A percentile compares a stretch with the other conserved stretches of the same genome.
phyloP scores from a whole-genome alignment of 2,113 vertebrate genomes.

The Electrona antarctica region DNA sequence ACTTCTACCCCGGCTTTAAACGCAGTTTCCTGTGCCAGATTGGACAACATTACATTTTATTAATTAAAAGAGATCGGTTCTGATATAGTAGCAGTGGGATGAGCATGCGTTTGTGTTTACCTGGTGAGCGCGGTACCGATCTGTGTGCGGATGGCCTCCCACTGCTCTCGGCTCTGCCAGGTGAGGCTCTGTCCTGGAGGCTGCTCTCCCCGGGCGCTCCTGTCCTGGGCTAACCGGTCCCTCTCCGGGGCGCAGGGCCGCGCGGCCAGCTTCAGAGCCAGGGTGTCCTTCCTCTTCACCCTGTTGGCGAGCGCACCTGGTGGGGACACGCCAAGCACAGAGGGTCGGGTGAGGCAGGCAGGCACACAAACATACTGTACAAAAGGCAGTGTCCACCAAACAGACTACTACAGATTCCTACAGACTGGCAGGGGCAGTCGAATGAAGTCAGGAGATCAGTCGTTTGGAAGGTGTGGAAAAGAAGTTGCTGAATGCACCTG shows the following conservation, averaged over 20 bases:
- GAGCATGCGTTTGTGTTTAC: conserved; percentile 60
- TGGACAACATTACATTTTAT: too few relatives aligned
- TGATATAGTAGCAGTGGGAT: too few relatives aligned
- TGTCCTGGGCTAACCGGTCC: conserved; percentile 65
- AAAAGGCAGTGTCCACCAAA: not conserved
- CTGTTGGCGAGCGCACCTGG: conserved; percentile 90
- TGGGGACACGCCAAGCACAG: conserved; percentile 21
- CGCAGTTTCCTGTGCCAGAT: too few relatives aligned
- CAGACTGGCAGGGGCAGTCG: too few relatives aligned
- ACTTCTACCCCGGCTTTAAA: too few relatives aligned
- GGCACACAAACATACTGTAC: not conserved
- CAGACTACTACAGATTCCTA: too few relatives aligned
- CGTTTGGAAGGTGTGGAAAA: too few relatives aligned
- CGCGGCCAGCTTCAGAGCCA: conserved; percentile 92
- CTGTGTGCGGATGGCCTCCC: conserved; percentile 94
- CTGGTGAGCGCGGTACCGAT: conserved; percentile 92
- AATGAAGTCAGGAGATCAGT: too few relatives aligned
- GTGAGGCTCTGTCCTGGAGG: conserved; percentile 85
- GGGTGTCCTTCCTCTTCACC: conserved; percentile 94
- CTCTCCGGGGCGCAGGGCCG: conserved; percentile 78
- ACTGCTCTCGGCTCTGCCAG: conserved; percentile 94
- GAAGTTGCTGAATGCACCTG: too few relatives aligned
- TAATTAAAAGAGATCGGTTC: too few relatives aligned
- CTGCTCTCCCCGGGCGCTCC: conserved; percentile 71
- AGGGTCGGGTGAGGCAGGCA: not conserved